Evolutionary conservation across 2,888 invertebrate species (phyloP), one percentile per base, ranked within the genome.

Genomic region (Thecocarcelia acutangulata): DNA sequence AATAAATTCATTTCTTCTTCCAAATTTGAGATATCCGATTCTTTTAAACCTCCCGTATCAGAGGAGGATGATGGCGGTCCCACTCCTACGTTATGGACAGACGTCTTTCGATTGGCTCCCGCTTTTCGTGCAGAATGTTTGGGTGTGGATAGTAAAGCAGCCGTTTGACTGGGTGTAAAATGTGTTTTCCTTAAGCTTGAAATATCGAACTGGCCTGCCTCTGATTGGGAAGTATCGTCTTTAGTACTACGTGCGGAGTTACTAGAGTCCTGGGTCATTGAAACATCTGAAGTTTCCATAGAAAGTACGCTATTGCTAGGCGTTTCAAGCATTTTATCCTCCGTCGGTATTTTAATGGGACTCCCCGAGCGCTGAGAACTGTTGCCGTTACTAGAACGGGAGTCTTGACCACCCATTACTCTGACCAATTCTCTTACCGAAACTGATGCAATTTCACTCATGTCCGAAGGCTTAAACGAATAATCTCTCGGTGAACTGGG

Each of bases 381-480:
- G 89, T 96, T 96, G 2, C 95, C 96, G 91, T 96, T 96, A n/a
- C 94, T 94, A 1, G 44, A 42, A 1, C 94, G 92, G 77, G 94
- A 93, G 88, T 95, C 95, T 74, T 90, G 90, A 0, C 88, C 89
- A 0, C 94, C 94, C 87, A 95, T 93, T 0, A 93, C 94, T 86
- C 94, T 94, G 3, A 95, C 95, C 68, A 95, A 90, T 84, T 95
- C 95, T 83, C 94, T 93, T 13, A 95, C 95, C 0, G 94, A 94
- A 1, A 90, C 90, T 1, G 89, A 87, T 0, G 89, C 88, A 28
- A 88, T 86, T 21, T 89, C 89, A 89, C 92, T 88, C 87, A 91
- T 90, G 84, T 92, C 92, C 72, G 85, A 85, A 9, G 85, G 84
- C 68, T 86, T 85, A 28, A 84, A 84, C 11, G 84, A 85, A 74